Percentiles rank a stretch among this genome's conserved stretches.
These are phyloP conservation scores for Habropoda laboriosa DNA, from an alignment of 1,140 invertebrate genomes.

Conservation along the genomic window DNA sequence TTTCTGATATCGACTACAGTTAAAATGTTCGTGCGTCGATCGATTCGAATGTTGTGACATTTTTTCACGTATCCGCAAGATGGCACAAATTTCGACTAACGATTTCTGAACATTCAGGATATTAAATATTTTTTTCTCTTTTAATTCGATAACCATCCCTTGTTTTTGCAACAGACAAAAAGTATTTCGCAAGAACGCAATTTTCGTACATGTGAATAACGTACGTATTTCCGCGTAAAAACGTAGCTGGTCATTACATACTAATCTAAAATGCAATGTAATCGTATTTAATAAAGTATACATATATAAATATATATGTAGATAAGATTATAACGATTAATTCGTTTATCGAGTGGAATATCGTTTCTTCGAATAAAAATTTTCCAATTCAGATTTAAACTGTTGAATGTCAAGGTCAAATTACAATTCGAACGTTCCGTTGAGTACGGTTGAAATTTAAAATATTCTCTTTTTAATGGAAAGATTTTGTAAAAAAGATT, in stretches of 20 bases:
- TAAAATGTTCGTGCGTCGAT: constrained; percentile 49
- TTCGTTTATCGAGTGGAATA: no score
- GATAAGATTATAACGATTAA: no score
- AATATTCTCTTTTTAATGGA: no score
- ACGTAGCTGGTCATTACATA: background rate
- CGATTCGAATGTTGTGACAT: constrained; percentile 38
- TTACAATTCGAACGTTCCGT: no score
- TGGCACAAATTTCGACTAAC: background rate
- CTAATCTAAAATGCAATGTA: background rate
- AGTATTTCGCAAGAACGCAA: no score
- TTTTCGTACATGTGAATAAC: no score
- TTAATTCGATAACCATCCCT: background rate
- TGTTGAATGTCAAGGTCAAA: no score
- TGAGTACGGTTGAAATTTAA: no score
- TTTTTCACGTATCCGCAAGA: constrained; percentile 3
- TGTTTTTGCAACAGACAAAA: background rate
- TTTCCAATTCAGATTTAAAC: no score
- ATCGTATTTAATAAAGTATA: constrained; percentile 11
- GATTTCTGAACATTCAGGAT: background rate
- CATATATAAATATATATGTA: no score
- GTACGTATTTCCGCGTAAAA: background rate
- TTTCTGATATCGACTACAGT: constrained; percentile 24
- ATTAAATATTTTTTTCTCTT: background rate
- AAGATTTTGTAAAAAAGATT: no score
- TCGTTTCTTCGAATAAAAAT: no score